These are phyloP conservation scores for Myrmecophaga tridactyla DNA, from an alignment of 2,113 vertebrate species.

Conservation along the genomic window DNA sequence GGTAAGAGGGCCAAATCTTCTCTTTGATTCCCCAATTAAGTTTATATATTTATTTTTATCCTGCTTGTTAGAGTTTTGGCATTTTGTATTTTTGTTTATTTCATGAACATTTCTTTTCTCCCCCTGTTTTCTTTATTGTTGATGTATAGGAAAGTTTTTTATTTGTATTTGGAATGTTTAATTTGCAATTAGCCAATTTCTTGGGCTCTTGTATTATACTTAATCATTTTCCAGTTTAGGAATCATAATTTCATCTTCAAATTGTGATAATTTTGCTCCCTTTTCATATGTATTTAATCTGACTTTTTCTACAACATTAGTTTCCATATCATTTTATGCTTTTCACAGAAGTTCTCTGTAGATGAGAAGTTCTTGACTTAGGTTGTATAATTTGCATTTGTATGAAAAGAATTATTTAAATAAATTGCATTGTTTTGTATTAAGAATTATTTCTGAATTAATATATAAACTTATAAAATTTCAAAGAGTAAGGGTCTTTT, in stretches of 20 bases:
- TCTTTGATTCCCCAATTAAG: background rate
- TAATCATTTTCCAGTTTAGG: conserved; percentile 2
- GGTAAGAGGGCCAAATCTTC: background rate
- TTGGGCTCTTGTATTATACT: background rate
- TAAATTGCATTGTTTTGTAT: conserved; percentile 5
- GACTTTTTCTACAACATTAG: background rate
- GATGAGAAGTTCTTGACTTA: background rate
- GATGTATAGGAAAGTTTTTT: background rate
- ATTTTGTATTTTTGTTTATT: background rate
- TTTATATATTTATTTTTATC: background rate
- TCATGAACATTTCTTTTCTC: background rate
- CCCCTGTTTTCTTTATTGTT: background rate
- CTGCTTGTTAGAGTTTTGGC: background rate
- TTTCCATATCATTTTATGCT: conserved; percentile 20
- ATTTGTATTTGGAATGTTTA: background rate
- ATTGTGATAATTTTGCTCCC: background rate
- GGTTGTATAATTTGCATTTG: background rate
- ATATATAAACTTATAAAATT: background rate
- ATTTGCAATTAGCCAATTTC: background rate
- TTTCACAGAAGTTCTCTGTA: background rate
- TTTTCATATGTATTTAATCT: background rate
- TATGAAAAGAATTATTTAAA: conserved; percentile 7
- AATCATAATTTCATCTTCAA: conserved; percentile 32
- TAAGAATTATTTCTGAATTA: conserved; percentile 39
- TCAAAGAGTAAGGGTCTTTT: background rate